Base-by-base conservation (phyloP, 2,888 invertebrate genomes). In the Chrysotoxum bicinctum region DNA sequence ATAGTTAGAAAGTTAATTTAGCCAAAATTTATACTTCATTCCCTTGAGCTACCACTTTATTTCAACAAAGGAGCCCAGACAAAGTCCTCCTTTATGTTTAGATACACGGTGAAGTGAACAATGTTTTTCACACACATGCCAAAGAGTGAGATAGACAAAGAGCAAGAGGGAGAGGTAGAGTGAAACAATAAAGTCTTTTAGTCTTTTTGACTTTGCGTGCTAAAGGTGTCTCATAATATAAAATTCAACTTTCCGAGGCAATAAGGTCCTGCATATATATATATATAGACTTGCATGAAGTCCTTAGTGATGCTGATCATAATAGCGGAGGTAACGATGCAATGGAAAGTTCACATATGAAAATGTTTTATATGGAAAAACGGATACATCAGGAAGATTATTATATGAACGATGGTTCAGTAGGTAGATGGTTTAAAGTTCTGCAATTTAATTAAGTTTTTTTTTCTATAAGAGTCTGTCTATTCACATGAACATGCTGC, bases 221-320 rank as follows among this genome's bases (percentile, higher is more conserved):
- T 26, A 64, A 70, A 76, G 64, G 76, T 76, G 72, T 70, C 81
- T 80, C 74, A 82, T 64, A 64, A 19, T 45, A 82, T 68, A 72
- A 76, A 82, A 72, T 43, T 50, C 50, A 82, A 66, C 64, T 70
- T 37, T 68, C 73, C 40, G 26, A 26, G 14, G 50, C 45, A 62
- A 64, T 70, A 70, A 76, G 79, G 50, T 78, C 74, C 78, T 43
- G 10, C 26, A 30, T 54, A 16, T 1, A 54, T n/a, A 30, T 14
- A 9, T 3, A n/a, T 6, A 26, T 14, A 82, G 23, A 78, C 56
- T 83, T 83, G 74, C 78, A 83, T 69, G 62, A 78, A 70, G 56
- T 79, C 70, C 58, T 64, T 35, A 37, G 26, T 50, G 66, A 37
- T 45, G 54, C n/a, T n/a, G n/a, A n/a, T n/a, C n/a, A 68, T 37